Percentiles rank a stretch among this genome's conserved stretches.
These are phyloP conservation scores for Spea multiplicata DNA, from an alignment of 2,113 vertebrate species.

Conservation along the genomic window DNA sequence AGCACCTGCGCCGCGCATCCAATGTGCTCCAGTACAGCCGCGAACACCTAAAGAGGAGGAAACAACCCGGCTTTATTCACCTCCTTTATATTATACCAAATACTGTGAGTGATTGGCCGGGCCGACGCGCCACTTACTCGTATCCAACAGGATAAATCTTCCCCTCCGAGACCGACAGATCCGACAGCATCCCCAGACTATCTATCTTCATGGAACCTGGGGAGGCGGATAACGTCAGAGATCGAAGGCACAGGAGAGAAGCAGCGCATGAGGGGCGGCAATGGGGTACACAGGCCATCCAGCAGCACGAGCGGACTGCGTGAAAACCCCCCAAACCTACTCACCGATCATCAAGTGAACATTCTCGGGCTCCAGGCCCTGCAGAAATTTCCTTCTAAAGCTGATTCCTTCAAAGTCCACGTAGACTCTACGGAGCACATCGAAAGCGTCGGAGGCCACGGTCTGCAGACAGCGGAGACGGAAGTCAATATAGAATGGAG, in stretches of 20 bases:
- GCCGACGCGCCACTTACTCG: constrained; percentile 71
- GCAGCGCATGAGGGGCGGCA: background rate
- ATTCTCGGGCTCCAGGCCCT: constrained; percentile 82
- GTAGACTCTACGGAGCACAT: constrained; percentile 84
- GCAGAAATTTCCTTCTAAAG: constrained; percentile 86
- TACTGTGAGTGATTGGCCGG: no score
- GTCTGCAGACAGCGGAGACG: constrained; percentile 63
- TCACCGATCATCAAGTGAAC: constrained; percentile 89
- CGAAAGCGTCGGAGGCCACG: constrained; percentile 79
- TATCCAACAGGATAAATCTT: constrained; percentile 86
- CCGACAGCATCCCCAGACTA: constrained; percentile 77
- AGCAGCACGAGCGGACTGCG: background rate
- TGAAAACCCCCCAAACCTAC: background rate
- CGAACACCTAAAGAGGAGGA: constrained; percentile 69
- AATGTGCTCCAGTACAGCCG: constrained; percentile 89
- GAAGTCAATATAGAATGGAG: no score
- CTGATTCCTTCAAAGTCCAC: constrained; percentile 91
- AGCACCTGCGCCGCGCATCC: constrained; percentile 79
- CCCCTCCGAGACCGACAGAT: constrained; percentile 77
- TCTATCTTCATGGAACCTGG: constrained; percentile 85
- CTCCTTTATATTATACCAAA: no score
- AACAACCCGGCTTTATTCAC: background rate
- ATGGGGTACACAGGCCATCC: background rate
- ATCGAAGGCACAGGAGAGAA: background rate
- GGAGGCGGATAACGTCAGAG: background rate